Base-by-base conservation (phyloP, 2,888 invertebrate genomes). In the Drosophila eohydei region DNA sequence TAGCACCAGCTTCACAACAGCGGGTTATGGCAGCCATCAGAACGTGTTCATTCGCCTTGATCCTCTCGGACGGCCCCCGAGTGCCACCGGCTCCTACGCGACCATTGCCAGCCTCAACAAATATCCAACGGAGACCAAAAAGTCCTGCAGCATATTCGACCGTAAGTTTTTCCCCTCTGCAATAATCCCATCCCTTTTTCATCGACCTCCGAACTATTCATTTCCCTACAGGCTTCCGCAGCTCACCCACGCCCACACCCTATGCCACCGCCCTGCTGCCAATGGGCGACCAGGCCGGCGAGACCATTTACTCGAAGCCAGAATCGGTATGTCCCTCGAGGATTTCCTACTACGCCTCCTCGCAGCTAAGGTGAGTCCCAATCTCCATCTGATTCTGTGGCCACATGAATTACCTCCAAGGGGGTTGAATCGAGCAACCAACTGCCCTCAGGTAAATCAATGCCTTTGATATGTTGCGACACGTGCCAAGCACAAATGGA, bases 31-130 rank as follows among this genome's bases (percentile, higher is more conserved):
- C 89, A 96, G 95, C 88, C 96, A 95, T 93, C 96, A 95, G 92
- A 96, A 96, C 90, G 96, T 96, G 62, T 95, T 96, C 78, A 95
- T 96, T 40, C 94, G 96, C 56, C 93, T 96, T 84, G 96, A 96
- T 91, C 95, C 96, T 9, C 93, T 95, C 48, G 95, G 95, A 32
- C 93, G 96, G 72, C 96, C 96, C 55, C 95, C 96, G 60, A 96
- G 96, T 90, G 95, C 95, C 30, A 95, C 94, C 79, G 96, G 96
- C 74, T 96, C 96, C 81, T 77, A 97, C 89, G 97, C 97, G 48
- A 97, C 97, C 48, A 97, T 97, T 83, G 96, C 96, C 67, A 96
- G 96, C 92, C 94, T 96, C 84, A 96, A 96, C 91, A 96, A 96
- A 91, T 95, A 95, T 81, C 95, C 96, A 32, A 94, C 85, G 58